These are phyloP conservation scores for Malurus alboscapulatus DNA, from an alignment of 2,113 vertebrate species.

Conservation along the genomic window DNA sequence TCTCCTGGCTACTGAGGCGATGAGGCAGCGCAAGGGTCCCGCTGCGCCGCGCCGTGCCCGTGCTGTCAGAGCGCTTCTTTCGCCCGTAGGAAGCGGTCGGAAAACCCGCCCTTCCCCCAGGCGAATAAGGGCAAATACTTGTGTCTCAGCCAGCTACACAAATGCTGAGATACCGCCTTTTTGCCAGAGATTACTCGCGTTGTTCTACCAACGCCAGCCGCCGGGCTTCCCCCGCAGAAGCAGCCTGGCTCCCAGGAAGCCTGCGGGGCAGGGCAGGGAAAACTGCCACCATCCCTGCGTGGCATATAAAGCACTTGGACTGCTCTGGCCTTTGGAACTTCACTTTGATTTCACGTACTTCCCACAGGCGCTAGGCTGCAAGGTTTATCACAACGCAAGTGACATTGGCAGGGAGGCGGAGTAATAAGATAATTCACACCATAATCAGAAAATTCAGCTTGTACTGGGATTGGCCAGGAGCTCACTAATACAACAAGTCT, in stretches of 20 bases:
- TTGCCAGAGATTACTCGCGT: not conserved
- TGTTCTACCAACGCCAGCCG: not conserved
- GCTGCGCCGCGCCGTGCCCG: not conserved
- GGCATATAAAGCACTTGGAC: accelerated
- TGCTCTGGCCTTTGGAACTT: not conserved
- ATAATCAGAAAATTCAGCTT: not conserved
- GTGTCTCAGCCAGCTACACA: not conserved
- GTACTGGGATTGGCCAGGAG: not conserved
- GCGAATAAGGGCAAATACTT: not conserved
- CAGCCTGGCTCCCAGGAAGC: not conserved
- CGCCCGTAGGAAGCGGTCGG: not conserved
- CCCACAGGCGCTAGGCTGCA: not conserved
- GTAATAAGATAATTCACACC: not conserved
- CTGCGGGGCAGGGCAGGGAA: not conserved
- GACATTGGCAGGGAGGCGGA: not conserved
- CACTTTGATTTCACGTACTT: not conserved
- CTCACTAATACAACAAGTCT: not conserved
- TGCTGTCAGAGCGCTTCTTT: not conserved
- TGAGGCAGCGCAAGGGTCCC: not conserved
- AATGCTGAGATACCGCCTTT: not conserved
- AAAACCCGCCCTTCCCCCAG: not conserved
- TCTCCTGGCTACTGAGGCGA: not conserved
- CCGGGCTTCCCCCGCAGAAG: not conserved
- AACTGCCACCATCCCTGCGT: not conserved
- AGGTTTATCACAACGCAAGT: not conserved